Evolutionary conservation across 2,888 invertebrate species (phyloP), one percentile per base, ranked within the genome.

Genomic region (Gerris lacustris): DNA sequence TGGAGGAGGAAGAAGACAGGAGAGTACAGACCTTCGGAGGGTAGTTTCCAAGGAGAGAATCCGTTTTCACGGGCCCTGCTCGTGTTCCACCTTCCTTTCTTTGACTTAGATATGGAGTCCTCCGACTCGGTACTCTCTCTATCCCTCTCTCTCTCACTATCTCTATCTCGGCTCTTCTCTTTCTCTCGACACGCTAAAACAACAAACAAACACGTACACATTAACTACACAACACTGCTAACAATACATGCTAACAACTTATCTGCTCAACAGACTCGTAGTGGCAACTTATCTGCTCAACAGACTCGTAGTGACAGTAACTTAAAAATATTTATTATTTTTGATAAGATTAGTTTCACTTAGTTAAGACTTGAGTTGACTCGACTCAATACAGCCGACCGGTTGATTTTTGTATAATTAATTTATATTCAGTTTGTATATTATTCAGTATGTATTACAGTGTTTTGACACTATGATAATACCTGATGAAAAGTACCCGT

Each of bases 121-220:
- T 70, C 70, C 64, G 45, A 44, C n/a, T 72, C 72, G 67, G 69
- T 68, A 70, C 68, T 18, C 70, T 72, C 71, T n/a, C 71, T 70
- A 69, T 71, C 72, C 69, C 72, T 43, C 31, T 68, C 71, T 7
- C 68, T 69, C 44, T 73, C 73, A 63, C 68, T 67, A 73, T 55
- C 67, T 64, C 69, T 62, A 63, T 72, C 72, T 45, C 72, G 70
- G 63, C 64, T 67, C 66, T 70, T 70, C 47, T 55, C 69, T 55
- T 55, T 55, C 15, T 55, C 55, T 55, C 55, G 55, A 55, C 55
- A 55, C 55, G 55, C 55, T 55, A 55, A 55, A 55, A 55, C 55
- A 55, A 9, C 9, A 55, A 11, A 55, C 55, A 55, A 55, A 62
- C 62, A 62, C n/a, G 15, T 15, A 11, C 11, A 62, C 62, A 62